phyloP scores from a whole-genome alignment of 2,888 invertebrate species.

The Calephelis perditalis region DNA sequence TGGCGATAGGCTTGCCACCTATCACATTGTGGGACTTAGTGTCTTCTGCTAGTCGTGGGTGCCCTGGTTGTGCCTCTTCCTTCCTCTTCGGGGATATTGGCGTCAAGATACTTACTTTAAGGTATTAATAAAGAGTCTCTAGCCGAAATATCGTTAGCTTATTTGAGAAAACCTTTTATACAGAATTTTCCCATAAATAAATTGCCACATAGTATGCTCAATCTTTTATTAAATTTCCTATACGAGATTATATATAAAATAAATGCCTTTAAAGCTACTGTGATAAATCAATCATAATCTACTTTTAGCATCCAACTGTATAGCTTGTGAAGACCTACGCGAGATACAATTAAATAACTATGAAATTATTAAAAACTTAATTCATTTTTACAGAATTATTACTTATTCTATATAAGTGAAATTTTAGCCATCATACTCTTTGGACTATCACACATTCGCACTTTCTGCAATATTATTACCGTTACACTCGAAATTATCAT shows the following conservation, averaged over 20 bases:
- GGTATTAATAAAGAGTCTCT: too few species aligned
- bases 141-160: too few species aligned
- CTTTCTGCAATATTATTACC: conserved; percentile 1
- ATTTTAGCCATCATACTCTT: background rate
- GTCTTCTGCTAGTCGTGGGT: too few species aligned
- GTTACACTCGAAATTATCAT: conserved; percentile 4
- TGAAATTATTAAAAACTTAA: background rate
- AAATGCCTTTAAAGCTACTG: conserved; percentile 9
- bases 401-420: conserved; percentile 5
- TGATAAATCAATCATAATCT: background rate
- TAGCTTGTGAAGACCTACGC: background rate
- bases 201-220: background rate
- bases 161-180: too few species aligned
- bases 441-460: conserved; percentile 3
- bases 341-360: background rate
- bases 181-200: background rate
- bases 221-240: background rate
- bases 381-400: background rate
- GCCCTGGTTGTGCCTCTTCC: too few species aligned
- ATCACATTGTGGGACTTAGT: too few species aligned
- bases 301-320: conserved; percentile 1
- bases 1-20: too few species aligned
- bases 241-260: conserved; percentile 7
- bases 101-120: too few species aligned
- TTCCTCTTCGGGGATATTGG: too few species aligned